phyloP scores from a whole-genome alignment of 1,140 invertebrate species.

The Dendroctonus valens region DNA sequence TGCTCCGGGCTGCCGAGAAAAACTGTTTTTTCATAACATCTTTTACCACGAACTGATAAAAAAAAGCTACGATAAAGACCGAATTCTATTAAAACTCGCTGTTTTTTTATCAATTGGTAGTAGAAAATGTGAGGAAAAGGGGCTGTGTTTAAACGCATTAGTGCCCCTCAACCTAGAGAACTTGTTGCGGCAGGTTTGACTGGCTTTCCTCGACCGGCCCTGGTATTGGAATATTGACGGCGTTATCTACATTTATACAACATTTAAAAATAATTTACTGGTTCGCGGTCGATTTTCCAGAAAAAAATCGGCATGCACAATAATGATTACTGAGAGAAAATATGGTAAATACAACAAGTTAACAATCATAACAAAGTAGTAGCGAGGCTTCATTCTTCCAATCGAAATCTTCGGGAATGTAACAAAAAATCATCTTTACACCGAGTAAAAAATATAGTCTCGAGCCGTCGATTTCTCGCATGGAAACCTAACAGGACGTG shows the following conservation, averaged over 20 bases:
- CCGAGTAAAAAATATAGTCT: too few relatives aligned
- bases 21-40: too few relatives aligned
- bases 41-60: too few relatives aligned
- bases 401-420: slow-evolving; percentile 11
- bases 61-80: too few relatives aligned
- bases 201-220: background rate
- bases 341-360: slow-evolving; percentile 41
- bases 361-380: slow-evolving; percentile 44
- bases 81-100: too few relatives aligned
- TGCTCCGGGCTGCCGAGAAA: slow-evolving; percentile 4
- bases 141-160: too few relatives aligned
- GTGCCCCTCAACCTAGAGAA: too few relatives aligned
- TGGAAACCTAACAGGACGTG: too few relatives aligned
- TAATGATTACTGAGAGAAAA: slow-evolving; percentile 21
- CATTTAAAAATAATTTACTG: slow-evolving; percentile 32
- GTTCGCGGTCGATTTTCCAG: slow-evolving; percentile 6
- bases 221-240: slow-evolving; percentile 20
- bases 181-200: background rate
- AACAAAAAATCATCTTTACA: slow-evolving; percentile 6
- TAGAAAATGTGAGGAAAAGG: slow-evolving; percentile 19
- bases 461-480: too few relatives aligned
- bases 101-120: slow-evolving; percentile 40
- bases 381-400: slow-evolving; percentile 40
- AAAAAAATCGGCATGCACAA: slow-evolving; percentile 2
- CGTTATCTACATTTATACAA: slow-evolving; percentile 51